These are phyloP conservation scores for Adela reaumurella DNA, from an alignment of 2,888 invertebrate species.

Conservation along the genomic window DNA sequence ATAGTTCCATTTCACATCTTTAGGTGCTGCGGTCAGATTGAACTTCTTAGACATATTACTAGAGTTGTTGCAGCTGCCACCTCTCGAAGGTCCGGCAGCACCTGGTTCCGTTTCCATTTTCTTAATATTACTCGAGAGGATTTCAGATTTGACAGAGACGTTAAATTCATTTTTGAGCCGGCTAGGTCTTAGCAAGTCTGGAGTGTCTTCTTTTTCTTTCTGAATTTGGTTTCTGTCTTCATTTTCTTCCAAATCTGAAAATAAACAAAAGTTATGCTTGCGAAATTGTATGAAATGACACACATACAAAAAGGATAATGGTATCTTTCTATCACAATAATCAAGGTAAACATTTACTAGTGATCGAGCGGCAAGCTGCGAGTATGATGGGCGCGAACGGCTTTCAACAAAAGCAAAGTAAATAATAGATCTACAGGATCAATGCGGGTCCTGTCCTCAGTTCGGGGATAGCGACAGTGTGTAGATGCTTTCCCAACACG, in stretches of 20 bases:
- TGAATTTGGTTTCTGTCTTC: constrained; percentile 19
- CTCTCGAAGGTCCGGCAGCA: constrained; percentile 26
- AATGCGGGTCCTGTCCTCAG: too few relatives aligned
- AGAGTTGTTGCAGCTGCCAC: constrained; percentile 41
- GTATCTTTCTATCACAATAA: too few relatives aligned
- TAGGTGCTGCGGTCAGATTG: constrained; percentile 23
- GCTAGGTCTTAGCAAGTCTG: constrained; percentile 37
- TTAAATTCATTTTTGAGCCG: constrained; percentile 44
- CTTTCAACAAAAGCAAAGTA: too few relatives aligned
- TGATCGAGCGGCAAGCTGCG: too few relatives aligned
- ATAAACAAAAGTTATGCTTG: too few relatives aligned
- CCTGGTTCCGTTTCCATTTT: constrained; percentile 32
- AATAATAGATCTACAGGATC: too few relatives aligned
- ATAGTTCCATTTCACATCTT: constrained; percentile 12
- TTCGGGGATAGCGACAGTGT: too few relatives aligned
- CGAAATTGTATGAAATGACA: too few relatives aligned
- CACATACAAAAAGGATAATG: too few relatives aligned
- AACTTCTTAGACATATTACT: constrained; percentile 47
- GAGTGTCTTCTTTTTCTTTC: constrained; percentile 36
- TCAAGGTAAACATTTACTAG: too few relatives aligned
- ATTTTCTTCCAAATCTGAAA: constrained; percentile 28
- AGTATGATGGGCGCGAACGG: too few relatives aligned
- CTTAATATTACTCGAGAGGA: constrained; percentile 23
- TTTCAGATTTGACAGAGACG: constrained; percentile 41
- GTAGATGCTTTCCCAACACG: too few relatives aligned